Percentiles rank a stretch among this genome's conserved stretches.
phyloP scores from a whole-genome alignment of 2,113 vertebrate genomes.

The Scortum barcoo region DNA sequence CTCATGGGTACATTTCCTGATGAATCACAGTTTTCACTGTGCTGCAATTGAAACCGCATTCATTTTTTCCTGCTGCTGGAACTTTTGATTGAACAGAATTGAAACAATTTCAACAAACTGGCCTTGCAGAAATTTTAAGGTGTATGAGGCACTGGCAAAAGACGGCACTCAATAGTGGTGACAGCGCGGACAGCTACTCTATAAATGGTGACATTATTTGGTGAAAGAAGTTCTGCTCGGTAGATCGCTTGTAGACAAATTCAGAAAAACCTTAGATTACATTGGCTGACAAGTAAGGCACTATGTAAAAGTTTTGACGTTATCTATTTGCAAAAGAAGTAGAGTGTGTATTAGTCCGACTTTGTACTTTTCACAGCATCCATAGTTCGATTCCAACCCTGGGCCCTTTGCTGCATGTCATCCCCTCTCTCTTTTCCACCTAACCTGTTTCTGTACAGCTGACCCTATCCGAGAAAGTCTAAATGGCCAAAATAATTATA shows the following conservation, averaged over 20 bases:
- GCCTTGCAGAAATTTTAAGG: conserved; percentile 25
- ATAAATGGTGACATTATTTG: background rate
- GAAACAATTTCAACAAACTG: conserved; percentile 9
- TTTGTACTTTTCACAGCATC: no score
- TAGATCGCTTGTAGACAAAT: conserved; percentile 4
- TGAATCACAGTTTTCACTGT: conserved; percentile 22
- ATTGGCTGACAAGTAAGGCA: background rate
- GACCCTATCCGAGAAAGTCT: no score
- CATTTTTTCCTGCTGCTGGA: background rate
- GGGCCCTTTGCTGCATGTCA: no score
- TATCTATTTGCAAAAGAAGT: background rate
- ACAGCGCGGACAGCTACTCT: background rate
- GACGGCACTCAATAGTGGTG: background rate
- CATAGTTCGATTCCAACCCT: no score
- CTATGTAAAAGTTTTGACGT: background rate
- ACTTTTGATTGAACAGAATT: background rate
- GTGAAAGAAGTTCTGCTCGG: background rate
- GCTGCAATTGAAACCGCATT: background rate
- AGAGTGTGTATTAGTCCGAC: no score
- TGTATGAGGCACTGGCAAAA: background rate
- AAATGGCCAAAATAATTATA: no score
- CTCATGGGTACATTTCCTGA: conserved; percentile 7
- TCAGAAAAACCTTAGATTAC: background rate
- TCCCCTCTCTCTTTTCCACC: no score
- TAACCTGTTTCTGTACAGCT: no score